Conservation (phyloP, 2,888 invertebrate species). For the Harpagoxenus sublaevis region DNA sequence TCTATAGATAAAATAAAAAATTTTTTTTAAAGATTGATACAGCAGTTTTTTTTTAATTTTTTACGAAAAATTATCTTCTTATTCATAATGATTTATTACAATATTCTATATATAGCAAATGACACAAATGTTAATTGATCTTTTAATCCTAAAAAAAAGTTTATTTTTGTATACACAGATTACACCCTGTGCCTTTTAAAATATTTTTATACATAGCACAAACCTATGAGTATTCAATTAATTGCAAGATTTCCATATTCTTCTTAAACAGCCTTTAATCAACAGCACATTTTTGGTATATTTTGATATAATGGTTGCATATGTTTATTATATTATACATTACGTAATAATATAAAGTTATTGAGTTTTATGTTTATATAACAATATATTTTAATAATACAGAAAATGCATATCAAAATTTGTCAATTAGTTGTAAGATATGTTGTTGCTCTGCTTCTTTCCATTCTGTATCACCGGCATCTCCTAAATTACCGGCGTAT, state of each 20-base stretch:
- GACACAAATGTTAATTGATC: not conserved
- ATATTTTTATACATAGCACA: not conserved
- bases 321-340: slow-evolving; percentile 19
- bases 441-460: slow-evolving; percentile 96
- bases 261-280: not conserved
- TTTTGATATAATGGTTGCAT: not conserved
- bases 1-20: not conserved
- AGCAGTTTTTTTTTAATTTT: not conserved
- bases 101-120: not conserved
- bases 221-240: not conserved
- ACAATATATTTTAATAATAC: slow-evolving; percentile 4
- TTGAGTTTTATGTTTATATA: slow-evolving; percentile 4
- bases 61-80: not conserved
- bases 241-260: not conserved
- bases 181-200: not conserved
- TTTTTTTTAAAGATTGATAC: not conserved
- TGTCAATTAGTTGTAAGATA: slow-evolving; percentile 96
- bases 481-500: slow-evolving; percentile 98
- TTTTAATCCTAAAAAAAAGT: not conserved
- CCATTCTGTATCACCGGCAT: slow-evolving; percentile 94
- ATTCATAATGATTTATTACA: not conserved
- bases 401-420: slow-evolving; percentile 89
- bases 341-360: slow-evolving; percentile 31
- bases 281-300: not conserved
- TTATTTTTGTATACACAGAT: not conserved